Evolutionary conservation across 2,797 vertebrate species (phyloP).

Genomic region (Lophius americanus): DNA sequence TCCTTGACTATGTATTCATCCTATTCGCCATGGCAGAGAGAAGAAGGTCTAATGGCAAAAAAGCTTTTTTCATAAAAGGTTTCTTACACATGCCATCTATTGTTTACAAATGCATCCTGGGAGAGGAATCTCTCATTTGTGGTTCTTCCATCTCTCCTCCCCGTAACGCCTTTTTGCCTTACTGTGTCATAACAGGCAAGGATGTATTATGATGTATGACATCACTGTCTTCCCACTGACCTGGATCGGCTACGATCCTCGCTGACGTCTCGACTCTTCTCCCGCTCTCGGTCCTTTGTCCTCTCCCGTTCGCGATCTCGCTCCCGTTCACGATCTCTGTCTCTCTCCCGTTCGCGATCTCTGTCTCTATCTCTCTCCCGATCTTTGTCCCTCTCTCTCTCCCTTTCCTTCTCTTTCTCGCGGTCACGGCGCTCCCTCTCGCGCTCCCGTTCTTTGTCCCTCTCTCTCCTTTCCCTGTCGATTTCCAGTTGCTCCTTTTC

Average conservation of each 20-base stretch:
- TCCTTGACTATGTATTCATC: too few species aligned
- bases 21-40: too few species aligned
- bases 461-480: constrained; percentile 92
- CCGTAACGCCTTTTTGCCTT: too few species aligned
- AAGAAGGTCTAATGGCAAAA: too few species aligned
- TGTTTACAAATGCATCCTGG: too few species aligned
- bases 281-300: constrained; percentile 63
- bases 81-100: too few species aligned
- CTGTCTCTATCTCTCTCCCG: constrained; percentile 87
- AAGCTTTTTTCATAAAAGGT: too few species aligned
- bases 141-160: too few species aligned
- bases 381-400: constrained; percentile 86
- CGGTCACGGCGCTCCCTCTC: constrained; percentile 90
- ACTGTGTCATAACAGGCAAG: too few species aligned
- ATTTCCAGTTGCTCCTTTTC: constrained; percentile 94
- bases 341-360: constrained; percentile 63
- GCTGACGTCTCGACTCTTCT: constrained; percentile 80
- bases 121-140: too few species aligned
- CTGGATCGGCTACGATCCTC: constrained; percentile 88
- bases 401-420: constrained; percentile 87
- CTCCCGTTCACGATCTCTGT: constrained; percentile 46
- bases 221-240: constrained; percentile 63
- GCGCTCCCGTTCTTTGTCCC: constrained; percentile 90
- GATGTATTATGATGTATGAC: neutral
- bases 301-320: constrained; percentile 62